Evolutionary conservation across 2,113 vertebrate species (phyloP), one percentile per base, ranked within the genome.

Genomic region (Cyphomyrus discorhynchus): DNA sequence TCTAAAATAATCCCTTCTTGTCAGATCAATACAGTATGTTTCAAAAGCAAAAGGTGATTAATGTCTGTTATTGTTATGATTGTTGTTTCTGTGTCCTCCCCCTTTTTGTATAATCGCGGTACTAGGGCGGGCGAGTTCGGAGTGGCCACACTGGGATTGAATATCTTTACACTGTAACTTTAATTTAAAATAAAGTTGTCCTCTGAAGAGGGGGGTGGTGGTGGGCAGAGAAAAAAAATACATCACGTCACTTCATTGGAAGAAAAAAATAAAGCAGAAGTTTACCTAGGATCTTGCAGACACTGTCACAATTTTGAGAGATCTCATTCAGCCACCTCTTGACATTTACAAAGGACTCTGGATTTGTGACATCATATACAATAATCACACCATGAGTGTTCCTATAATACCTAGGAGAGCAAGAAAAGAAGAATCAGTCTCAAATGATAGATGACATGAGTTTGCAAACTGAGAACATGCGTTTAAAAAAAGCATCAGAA

Each of bases 321-420:
- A 97, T 97, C 89, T 97, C 97, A 0, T 97, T 97, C 3, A 97
- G 87, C 97, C 97, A 97, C 70, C 96, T 88, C 91, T 97, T 97
- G 2, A 97, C 97, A 0, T 97, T 97, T 0, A 97, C 96, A 74
- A 97, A 97, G 0, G 97, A 97, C 91, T 97, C 97, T 0, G 96
- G 95, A 50, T 96, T 97, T 0, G 97, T 97, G 86, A 97, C 97
- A 35, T 97, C 97, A 42, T 97, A 97, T 0, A 97, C 97, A 0
- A 97, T 96, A 42, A 97, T 97, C 89, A 97, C 97, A 0, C 97
- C 97, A 77, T 97, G 97, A 0, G 97, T 97, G 94, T 97, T 97
- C 42, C 97, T 94, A 94, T 97, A 97, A 91, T 97, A 97, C 91
- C 97, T 97, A 93, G 27, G 5, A 21, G n/a, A 53, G 21, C 5